These are phyloP conservation scores for Fragum whitleyi DNA, from an alignment of 2,888 invertebrate species.

Conservation along the genomic window DNA sequence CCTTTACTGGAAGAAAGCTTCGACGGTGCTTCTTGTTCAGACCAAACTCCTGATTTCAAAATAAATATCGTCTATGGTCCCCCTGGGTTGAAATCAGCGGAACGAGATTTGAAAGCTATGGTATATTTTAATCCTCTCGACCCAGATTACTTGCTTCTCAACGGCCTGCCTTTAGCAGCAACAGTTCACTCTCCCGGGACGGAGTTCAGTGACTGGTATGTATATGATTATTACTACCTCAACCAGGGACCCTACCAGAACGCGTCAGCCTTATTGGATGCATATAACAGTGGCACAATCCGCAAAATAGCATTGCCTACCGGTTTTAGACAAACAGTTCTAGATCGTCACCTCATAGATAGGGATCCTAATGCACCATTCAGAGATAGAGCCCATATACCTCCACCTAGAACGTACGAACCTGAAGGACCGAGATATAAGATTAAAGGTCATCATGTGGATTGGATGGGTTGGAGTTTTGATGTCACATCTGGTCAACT, in stretches of 20 bases:
- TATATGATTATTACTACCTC: slow-evolving; percentile 67
- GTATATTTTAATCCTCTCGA: slow-evolving; percentile 50
- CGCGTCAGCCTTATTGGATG: slow-evolving; percentile 52
- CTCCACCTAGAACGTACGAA: slow-evolving; percentile 67
- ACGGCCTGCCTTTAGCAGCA: slow-evolving; percentile 66
- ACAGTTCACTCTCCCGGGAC: slow-evolving; percentile 70
- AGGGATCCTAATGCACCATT: slow-evolving; percentile 47
- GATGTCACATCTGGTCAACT: slow-evolving; percentile 62
- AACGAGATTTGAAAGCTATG: slow-evolving; percentile 55
- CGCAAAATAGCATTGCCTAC: slow-evolving; percentile 60
- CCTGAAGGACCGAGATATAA: slow-evolving; percentile 69
- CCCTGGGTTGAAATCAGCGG: slow-evolving; percentile 56
- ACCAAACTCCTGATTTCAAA: slow-evolving; percentile 34
- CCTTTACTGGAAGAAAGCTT: slow-evolving; percentile 61
- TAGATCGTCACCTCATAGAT: slow-evolving; percentile 60
- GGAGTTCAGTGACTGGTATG: slow-evolving; percentile 63
- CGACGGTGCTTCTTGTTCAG: slow-evolving; percentile 58
- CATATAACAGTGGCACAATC: slow-evolving; percentile 56
- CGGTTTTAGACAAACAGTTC: slow-evolving; percentile 57
- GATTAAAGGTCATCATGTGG: slow-evolving; percentile 64
- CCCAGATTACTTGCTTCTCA: slow-evolving; percentile 55
- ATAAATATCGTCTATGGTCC: slow-evolving; percentile 62
- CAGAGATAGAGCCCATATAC: slow-evolving; percentile 51
- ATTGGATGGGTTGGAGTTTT: slow-evolving; percentile 74
- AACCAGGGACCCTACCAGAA: slow-evolving; percentile 71